Evolutionary conservation across 2,113 vertebrate genomes (phyloP).

Genomic region (Theristicus caerulescens): DNA sequence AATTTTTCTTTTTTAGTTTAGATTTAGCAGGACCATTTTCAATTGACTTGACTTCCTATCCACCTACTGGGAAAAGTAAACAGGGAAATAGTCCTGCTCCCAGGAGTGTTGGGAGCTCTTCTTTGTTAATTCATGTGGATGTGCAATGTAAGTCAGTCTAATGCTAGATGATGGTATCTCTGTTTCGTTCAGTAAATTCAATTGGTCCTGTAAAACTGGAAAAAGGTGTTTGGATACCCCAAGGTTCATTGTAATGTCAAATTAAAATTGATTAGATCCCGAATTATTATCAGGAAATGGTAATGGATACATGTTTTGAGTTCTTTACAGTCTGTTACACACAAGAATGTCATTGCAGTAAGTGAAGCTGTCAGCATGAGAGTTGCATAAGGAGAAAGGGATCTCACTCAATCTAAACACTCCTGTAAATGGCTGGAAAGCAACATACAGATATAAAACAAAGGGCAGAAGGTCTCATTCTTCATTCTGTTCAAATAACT

Average conservation of each 20-base stretch:
- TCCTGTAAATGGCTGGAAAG: neutral
- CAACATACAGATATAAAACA: constrained; percentile 1
- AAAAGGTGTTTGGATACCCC: neutral
- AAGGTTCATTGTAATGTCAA: neutral
- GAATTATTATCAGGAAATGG: neutral
- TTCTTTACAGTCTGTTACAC: neutral
- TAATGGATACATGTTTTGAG: neutral
- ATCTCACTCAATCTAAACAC: neutral
- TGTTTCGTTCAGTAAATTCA: neutral
- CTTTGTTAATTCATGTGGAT: neutral
- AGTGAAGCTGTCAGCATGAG: neutral
- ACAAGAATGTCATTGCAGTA: neutral
- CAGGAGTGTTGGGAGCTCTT: neutral
- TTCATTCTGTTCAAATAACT: constrained; percentile 23
- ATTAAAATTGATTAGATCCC: neutral
- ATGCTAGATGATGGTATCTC: neutral
- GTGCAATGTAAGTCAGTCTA: neutral
- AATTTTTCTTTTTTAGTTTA: neutral
- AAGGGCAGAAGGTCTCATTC: constrained; percentile 1
- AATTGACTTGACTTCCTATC: neutral
- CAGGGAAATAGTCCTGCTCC: neutral
- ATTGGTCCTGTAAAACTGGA: neutral
- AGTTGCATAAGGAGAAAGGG: neutral
- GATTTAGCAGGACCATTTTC: neutral
- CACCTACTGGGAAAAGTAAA: neutral